Conservation (phyloP, 1,140 invertebrate genomes). For the Neocloeon triangulifer region DNA sequence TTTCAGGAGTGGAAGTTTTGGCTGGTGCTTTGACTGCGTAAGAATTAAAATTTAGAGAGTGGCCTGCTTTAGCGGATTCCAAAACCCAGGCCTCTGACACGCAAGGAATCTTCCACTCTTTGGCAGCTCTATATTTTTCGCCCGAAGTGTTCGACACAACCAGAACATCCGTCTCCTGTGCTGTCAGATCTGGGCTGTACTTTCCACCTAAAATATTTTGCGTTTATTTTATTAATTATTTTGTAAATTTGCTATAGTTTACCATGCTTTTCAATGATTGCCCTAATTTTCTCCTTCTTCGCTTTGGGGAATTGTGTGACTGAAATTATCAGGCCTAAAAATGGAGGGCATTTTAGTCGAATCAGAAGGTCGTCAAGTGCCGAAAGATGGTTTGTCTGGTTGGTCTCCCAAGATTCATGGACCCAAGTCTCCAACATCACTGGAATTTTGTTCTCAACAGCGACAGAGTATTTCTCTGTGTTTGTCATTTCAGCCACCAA, state of each 20-base stretch:
- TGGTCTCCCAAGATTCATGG: too few species aligned
- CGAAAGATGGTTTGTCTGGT: too few species aligned
- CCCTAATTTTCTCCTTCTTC: slow-evolving; percentile 44
- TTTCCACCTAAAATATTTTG: slow-evolving; percentile 17
- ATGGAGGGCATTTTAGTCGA: slow-evolving; percentile 51
- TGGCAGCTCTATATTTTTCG: slow-evolving; percentile 59
- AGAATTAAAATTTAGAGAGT: slow-evolving; percentile 37
- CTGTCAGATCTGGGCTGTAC: slow-evolving; percentile 23
- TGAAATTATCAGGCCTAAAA: slow-evolving; percentile 54
- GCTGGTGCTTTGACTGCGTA: slow-evolving; percentile 31
- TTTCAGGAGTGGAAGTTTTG: slow-evolving; percentile 29
- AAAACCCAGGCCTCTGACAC: slow-evolving; percentile 51
- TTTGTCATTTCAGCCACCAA: too few species aligned
- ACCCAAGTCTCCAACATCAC: too few species aligned
- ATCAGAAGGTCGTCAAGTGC: too few species aligned
- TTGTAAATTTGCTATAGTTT: slow-evolving; percentile 16
- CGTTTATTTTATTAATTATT: too few species aligned
- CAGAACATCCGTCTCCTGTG: slow-evolving; percentile 25
- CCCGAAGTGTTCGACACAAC: slow-evolving; percentile 31
- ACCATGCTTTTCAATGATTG: slow-evolving; percentile 47
- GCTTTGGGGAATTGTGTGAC: slow-evolving; percentile 43
- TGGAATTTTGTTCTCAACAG: too few species aligned
- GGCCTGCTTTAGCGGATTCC: slow-evolving; percentile 47
- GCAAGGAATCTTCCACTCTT: slow-evolving; percentile 47
- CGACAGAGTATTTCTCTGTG: too few species aligned